A percentile compares a stretch with the other conserved stretches of the same genome.
Evolutionary conservation across 2,888 invertebrate species (phyloP).

Genomic region (Melanostoma scalare): DNA sequence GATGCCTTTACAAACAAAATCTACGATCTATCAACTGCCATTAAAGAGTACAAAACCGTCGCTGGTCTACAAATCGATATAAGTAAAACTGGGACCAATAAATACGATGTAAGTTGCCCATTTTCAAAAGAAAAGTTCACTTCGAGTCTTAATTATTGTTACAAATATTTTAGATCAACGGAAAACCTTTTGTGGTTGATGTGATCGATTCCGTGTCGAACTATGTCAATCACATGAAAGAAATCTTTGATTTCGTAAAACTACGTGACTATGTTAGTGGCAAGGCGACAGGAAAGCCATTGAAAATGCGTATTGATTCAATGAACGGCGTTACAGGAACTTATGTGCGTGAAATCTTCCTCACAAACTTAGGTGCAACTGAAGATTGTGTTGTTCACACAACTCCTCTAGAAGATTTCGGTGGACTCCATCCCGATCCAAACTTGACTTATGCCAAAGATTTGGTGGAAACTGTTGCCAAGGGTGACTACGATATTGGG

Average conservation of each 20-base stretch:
- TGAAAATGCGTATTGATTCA: conserved; percentile 94
- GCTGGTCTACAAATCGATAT: conserved; percentile 90
- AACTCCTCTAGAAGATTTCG: conserved; percentile 95
- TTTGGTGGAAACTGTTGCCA: conserved; percentile 87
- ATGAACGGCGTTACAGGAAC: conserved; percentile 99
- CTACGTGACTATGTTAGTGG: conserved; percentile 90
- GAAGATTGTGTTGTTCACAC: conserved; percentile 88
- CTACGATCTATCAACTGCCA: conserved; percentile 89
- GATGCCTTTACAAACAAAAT: conserved; percentile 94
- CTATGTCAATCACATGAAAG: conserved; percentile 95
- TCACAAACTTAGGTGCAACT: conserved; percentile 91
- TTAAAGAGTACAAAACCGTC: conserved; percentile 91
- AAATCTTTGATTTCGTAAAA: conserved; percentile 96
- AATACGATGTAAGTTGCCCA: conserved; percentile 82
- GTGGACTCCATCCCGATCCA: conserved; percentile 98
- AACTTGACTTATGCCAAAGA: conserved; percentile 95
- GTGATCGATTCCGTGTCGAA: conserved; percentile 95
- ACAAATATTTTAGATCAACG: conserved; percentile 85
- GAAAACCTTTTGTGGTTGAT: conserved; percentile 89
- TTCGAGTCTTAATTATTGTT: not conserved
- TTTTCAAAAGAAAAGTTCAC: conserved; percentile 10
- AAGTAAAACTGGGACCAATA: conserved; percentile 86
- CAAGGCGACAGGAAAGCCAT: conserved; percentile 85
- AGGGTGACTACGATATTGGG: conserved; percentile 87
- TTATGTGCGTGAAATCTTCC: conserved; percentile 94